A percentile compares a stretch with the other conserved stretches of the same genome.
phyloP scores from a whole-genome alignment of 2,797 vertebrate species.

The Sebastes glaucus region DNA sequence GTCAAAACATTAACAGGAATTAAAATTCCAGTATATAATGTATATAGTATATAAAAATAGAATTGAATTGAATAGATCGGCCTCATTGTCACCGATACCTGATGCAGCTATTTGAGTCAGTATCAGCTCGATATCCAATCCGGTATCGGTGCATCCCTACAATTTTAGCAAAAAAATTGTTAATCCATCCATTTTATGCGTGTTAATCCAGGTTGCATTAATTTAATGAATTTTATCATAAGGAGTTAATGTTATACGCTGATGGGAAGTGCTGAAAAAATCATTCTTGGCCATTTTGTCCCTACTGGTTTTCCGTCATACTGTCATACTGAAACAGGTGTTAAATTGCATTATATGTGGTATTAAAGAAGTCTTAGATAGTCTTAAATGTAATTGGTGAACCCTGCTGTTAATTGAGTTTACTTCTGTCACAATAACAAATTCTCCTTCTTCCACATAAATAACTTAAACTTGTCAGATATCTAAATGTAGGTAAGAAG shows the following conservation, averaged over 20 bases:
- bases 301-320: neutral
- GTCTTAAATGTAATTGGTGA: neutral
- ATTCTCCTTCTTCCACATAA: neutral
- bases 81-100: too few relatives aligned
- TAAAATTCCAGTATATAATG: too few relatives aligned
- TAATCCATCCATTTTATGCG: neutral
- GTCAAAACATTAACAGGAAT: too few relatives aligned
- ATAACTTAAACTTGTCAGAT: neutral
- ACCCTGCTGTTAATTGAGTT: neutral
- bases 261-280: neutral
- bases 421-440: neutral
- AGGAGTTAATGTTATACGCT: neutral
- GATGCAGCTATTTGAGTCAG: too few relatives aligned
- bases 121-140: accelerated
- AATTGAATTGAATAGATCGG: too few relatives aligned
- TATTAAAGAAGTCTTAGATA: neutral
- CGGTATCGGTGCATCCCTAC: too few relatives aligned
- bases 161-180: neutral
- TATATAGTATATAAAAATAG: too few relatives aligned
- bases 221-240: neutral
- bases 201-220: neutral
- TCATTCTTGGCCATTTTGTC: neutral
- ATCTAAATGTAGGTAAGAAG: neutral
- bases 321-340: neutral
- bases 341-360: neutral